Percentiles rank a stretch among this genome's conserved stretches.
These are phyloP conservation scores for Alfaro cultratus DNA, from an alignment of 2,797 vertebrate genomes.

Conservation along the genomic window DNA sequence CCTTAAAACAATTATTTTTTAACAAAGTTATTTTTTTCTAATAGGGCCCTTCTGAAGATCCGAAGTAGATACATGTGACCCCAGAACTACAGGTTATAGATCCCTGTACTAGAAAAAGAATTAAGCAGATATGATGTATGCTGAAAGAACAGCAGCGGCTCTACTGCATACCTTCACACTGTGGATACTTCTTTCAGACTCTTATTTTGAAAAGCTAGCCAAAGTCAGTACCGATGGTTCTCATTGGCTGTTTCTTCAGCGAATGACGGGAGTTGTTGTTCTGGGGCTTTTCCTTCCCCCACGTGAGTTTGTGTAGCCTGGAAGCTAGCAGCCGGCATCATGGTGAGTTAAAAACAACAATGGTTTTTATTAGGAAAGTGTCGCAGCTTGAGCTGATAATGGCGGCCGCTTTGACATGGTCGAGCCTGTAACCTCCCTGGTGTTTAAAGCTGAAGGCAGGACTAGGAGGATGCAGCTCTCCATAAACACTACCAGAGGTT, in stretches of 20 bases:
- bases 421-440: too few relatives aligned
- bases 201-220: neutral
- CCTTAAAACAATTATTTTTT: neutral
- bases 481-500: neutral
- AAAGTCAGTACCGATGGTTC: conserved; percentile 29
- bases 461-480: neutral
- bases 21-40: neutral
- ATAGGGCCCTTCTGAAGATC: neutral
- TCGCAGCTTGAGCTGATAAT: neutral
- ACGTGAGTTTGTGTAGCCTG: conserved; percentile 48
- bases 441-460: neutral
- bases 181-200: neutral
- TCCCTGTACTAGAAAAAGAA: too few relatives aligned
- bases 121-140: too few relatives aligned
- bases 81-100: neutral
- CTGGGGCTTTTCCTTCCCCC: neutral
- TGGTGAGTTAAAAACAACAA: conserved; percentile 55
- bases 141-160: neutral
- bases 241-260: conserved; percentile 57
- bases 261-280: conserved; percentile 52
- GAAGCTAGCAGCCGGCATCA: conserved; percentile 29
- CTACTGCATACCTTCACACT: neutral
- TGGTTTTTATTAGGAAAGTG: neutral
- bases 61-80: neutral
- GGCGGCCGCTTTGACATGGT: neutral